Conservation (phyloP, 2,113 vertebrate species). For the Toxotes chatareus region DNA sequence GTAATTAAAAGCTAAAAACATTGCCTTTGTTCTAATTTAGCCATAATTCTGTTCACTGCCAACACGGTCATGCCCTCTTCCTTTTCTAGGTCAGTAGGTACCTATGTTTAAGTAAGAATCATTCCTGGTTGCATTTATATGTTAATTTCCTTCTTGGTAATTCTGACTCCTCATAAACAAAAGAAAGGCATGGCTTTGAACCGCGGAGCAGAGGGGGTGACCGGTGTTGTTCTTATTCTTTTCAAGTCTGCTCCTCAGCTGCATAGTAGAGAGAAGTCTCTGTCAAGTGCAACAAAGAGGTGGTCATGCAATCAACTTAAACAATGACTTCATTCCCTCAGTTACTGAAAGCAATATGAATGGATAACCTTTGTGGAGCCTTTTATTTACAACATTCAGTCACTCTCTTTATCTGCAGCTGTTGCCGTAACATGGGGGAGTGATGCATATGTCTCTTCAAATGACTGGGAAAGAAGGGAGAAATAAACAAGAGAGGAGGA, state of each 20-base stretch:
- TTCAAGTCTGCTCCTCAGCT: slow-evolving; percentile 62
- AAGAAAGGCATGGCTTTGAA: slow-evolving; percentile 68
- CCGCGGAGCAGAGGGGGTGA: slow-evolving; percentile 52
- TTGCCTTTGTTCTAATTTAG: background rate
- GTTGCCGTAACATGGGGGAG: slow-evolving; percentile 68
- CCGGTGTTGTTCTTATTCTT: slow-evolving; percentile 61
- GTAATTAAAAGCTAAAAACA: slow-evolving; percentile 6
- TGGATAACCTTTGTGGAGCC: slow-evolving; percentile 71
- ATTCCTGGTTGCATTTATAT: slow-evolving; percentile 79
- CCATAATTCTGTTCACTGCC: slow-evolving; percentile 21
- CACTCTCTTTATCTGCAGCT: slow-evolving; percentile 69
- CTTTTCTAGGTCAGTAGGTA: slow-evolving; percentile 63
- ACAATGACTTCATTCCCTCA: slow-evolving; percentile 74
- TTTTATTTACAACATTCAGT: slow-evolving; percentile 73
- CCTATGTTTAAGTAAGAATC: slow-evolving; percentile 67
- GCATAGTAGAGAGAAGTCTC: slow-evolving; percentile 58
- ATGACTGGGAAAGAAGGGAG: slow-evolving; percentile 16
- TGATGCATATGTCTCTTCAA: slow-evolving; percentile 45
- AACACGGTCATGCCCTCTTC: slow-evolving; percentile 31
- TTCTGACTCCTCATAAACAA: slow-evolving; percentile 61
- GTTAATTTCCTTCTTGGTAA: slow-evolving; percentile 71
- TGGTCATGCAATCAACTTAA: slow-evolving; percentile 75
- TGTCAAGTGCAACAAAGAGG: slow-evolving; percentile 73
- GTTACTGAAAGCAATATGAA: slow-evolving; percentile 74
- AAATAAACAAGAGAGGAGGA: slow-evolving; percentile 26